phyloP scores from a whole-genome alignment of 2,113 vertebrate genomes.

The Thryonomys swinderianus region DNA sequence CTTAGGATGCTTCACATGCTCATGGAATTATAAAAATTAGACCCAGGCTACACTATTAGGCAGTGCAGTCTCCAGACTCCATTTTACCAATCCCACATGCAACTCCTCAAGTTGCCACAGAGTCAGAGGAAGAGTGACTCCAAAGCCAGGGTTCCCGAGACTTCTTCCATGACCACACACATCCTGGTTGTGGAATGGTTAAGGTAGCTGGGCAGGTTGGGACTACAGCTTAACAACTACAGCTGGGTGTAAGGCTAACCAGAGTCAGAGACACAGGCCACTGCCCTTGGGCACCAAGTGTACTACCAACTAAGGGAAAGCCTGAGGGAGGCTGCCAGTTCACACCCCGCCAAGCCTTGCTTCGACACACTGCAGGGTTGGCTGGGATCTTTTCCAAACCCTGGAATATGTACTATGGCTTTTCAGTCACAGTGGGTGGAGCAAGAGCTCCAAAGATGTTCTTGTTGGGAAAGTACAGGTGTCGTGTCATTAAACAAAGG shows the following conservation, averaged over 20 bases:
- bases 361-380: background rate
- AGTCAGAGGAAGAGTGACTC: background rate
- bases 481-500: background rate
- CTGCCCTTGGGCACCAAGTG: background rate
- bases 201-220: background rate
- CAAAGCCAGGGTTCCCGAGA: background rate
- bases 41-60: background rate
- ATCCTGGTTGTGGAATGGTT: background rate
- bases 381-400: background rate
- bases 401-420: background rate
- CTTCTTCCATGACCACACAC: background rate
- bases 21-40: background rate
- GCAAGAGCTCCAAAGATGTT: background rate
- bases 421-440: background rate
- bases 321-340: background rate
- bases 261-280: background rate
- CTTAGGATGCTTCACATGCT: background rate
- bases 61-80: background rate
- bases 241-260: background rate
- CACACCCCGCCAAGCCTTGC: background rate
- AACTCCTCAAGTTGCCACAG: background rate
- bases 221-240: background rate
- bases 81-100: background rate
- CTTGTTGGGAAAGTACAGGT: conserved; percentile 19
- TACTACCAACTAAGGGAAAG: background rate